Conservation (phyloP, 30 jellyfish, hydroid and myxozoan genomes). For the Aurelia sp. region DNA sequence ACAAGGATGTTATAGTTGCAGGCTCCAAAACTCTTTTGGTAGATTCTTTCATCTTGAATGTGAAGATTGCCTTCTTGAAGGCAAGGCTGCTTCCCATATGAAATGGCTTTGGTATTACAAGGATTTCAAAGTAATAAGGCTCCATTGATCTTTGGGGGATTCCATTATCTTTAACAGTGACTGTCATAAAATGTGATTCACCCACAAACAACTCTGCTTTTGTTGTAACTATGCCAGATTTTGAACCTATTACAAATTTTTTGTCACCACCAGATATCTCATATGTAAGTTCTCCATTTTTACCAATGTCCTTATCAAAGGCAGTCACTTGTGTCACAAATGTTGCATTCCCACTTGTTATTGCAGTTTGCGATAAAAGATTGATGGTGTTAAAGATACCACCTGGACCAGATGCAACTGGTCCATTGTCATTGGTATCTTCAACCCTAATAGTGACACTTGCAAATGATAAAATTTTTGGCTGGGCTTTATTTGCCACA, state of each 20-base stretch:
- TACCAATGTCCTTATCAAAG: slow-evolving; percentile 62
- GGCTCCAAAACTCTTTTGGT: slow-evolving; percentile 10
- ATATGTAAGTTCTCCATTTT: slow-evolving; percentile 45
- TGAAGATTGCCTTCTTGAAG: slow-evolving; percentile 29
- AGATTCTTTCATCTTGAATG: slow-evolving; percentile 28
- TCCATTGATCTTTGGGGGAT: neutral
- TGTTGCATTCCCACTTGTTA: slow-evolving; percentile 30
- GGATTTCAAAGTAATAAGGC: neutral
- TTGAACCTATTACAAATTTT: slow-evolving; percentile 35
- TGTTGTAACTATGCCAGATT: slow-evolving; percentile 62
- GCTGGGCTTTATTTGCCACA: slow-evolving; percentile 25
- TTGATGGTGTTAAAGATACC: neutral
- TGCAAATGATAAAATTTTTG: slow-evolving; percentile 61
- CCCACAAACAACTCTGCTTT: slow-evolving; percentile 39
- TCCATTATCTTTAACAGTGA: slow-evolving; percentile 50
- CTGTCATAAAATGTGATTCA: slow-evolving; percentile 1
- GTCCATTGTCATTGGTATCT: slow-evolving; percentile 91
- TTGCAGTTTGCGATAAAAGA: slow-evolving; percentile 50
- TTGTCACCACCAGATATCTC: neutral
- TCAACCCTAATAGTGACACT: slow-evolving; percentile 66
- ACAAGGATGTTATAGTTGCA: neutral
- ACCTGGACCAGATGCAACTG: slow-evolving; percentile 13
- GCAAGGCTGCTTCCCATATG: neutral
- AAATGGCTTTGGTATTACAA: slow-evolving; percentile 19
- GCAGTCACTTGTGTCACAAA: slow-evolving; percentile 60